Percentiles rank a stretch among this genome's conserved stretches.
These are phyloP conservation scores for Drosophila busckii DNA, from an alignment of 1,140 invertebrate genomes.

Conservation along the genomic window DNA sequence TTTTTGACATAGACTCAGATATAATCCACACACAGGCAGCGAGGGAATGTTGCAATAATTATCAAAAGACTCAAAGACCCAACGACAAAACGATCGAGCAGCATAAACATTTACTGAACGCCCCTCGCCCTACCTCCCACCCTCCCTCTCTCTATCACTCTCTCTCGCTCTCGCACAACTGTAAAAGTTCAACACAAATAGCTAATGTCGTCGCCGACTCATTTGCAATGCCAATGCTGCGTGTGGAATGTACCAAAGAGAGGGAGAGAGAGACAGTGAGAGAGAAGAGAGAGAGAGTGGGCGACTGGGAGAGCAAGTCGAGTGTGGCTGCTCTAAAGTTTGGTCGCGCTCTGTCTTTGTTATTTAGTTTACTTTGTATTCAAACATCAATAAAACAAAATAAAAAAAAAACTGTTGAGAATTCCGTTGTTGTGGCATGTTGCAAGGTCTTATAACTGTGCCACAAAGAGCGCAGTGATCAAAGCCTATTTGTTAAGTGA, in stretches of 20 bases:
- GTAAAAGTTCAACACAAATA: constrained; percentile 39
- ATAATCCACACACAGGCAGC: constrained; percentile 20
- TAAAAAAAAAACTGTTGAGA: too few relatives aligned
- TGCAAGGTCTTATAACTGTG: too few relatives aligned
- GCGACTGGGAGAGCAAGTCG: too few relatives aligned
- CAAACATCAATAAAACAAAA: too few relatives aligned
- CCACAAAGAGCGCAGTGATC: too few relatives aligned
- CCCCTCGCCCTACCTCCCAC: background rate
- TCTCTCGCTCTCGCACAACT: constrained; percentile 8
- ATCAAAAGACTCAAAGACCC: constrained; percentile 22
- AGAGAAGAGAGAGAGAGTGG: too few relatives aligned
- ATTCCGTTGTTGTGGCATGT: too few relatives aligned
- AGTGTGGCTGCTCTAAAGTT: too few relatives aligned
- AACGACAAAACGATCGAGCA: background rate
- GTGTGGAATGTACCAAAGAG: constrained; percentile 32
- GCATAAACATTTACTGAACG: background rate
- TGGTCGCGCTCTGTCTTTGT: too few relatives aligned
- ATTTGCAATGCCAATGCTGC: constrained; percentile 44
- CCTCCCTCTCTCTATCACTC: background rate
- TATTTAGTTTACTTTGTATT: too few relatives aligned
- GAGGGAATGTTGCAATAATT: constrained; percentile 53
- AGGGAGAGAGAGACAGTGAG: background rate
- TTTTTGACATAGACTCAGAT: background rate
- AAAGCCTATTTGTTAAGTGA: too few relatives aligned
- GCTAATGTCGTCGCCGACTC: constrained; percentile 13